Percentiles rank a stretch among this genome's conserved stretches.
phyloP scores from a whole-genome alignment of 2,888 invertebrate species.

The Chelonus formosanus region DNA sequence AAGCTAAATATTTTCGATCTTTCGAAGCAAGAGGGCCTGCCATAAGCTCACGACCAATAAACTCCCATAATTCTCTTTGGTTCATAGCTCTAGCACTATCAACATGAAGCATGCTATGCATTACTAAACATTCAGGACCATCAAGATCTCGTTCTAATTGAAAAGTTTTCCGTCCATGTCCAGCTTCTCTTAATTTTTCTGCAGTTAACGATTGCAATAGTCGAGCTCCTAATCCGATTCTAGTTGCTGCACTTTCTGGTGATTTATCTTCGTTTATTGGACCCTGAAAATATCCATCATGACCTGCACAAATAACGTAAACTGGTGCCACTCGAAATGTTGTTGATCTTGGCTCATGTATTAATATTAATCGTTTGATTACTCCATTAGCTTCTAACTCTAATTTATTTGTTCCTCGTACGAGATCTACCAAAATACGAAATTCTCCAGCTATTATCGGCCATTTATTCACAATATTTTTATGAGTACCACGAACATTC shows the following conservation, averaged over 20 bases:
- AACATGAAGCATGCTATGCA: conserved; percentile 76
- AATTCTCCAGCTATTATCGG: conserved; percentile 74
- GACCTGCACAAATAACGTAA: conserved; percentile 83
- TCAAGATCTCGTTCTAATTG: conserved; percentile 75
- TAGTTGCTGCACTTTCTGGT: conserved; percentile 76
- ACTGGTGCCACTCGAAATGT: conserved; percentile 78
- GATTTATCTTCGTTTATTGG: conserved; percentile 73
- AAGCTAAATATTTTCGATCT: conserved; percentile 86
- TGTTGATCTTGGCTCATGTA: conserved; percentile 70
- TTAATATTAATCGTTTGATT: conserved; percentile 67
- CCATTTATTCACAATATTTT: conserved; percentile 68
- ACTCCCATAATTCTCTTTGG: conserved; percentile 84
- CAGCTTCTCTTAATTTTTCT: conserved; percentile 84
- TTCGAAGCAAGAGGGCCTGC: conserved; percentile 64
- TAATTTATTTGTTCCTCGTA: conserved; percentile 72
- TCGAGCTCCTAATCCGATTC: conserved; percentile 80
- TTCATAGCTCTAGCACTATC: conserved; percentile 77
- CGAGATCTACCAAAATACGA: conserved; percentile 74
- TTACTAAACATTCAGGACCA: conserved; percentile 75
- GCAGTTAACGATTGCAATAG: conserved; percentile 87
- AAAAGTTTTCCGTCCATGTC: conserved; percentile 83
- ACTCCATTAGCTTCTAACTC: conserved; percentile 69
- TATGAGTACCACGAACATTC: conserved; percentile 60
- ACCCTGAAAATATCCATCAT: conserved; percentile 77
- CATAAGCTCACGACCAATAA: conserved; percentile 86